Conservation (phyloP, 2,113 vertebrate species). For the Dromiciops gliroides region DNA sequence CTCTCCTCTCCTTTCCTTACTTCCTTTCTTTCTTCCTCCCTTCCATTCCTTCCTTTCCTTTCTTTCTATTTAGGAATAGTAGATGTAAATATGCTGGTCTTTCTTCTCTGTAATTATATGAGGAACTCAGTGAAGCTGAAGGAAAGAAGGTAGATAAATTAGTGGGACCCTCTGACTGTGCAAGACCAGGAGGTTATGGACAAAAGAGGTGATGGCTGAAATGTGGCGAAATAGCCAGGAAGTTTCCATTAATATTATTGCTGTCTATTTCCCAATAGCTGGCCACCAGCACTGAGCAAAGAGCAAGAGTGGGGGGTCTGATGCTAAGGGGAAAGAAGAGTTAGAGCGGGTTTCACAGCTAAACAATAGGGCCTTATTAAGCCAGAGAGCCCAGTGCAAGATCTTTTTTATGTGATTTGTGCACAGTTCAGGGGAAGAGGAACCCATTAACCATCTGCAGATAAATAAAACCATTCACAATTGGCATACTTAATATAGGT, state of each 20-base stretch:
- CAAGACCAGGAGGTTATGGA: not conserved
- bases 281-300: not conserved
- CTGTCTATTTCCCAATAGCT: not conserved
- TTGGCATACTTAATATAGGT: slow-evolving; percentile 44
- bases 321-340: not conserved
- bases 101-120: not conserved
- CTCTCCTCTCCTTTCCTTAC: not conserved
- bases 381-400: not conserved
- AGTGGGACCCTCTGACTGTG: not conserved
- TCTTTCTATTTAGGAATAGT: not conserved
- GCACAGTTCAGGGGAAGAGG: not conserved
- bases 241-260: not conserved
- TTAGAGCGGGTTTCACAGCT: accelerated
- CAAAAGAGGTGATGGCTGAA: not conserved
- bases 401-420: not conserved
- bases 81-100: not conserved
- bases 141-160: not conserved
- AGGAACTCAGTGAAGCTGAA: not conserved
- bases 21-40: not conserved
- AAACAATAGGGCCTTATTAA: slow-evolving; percentile 15
- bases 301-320: not conserved
- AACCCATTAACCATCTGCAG: not conserved
- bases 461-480: not conserved
- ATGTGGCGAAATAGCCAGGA: not conserved
- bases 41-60: not conserved